Conservation (phyloP, 2,888 invertebrate species). For the Steromphala cineraria region DNA sequence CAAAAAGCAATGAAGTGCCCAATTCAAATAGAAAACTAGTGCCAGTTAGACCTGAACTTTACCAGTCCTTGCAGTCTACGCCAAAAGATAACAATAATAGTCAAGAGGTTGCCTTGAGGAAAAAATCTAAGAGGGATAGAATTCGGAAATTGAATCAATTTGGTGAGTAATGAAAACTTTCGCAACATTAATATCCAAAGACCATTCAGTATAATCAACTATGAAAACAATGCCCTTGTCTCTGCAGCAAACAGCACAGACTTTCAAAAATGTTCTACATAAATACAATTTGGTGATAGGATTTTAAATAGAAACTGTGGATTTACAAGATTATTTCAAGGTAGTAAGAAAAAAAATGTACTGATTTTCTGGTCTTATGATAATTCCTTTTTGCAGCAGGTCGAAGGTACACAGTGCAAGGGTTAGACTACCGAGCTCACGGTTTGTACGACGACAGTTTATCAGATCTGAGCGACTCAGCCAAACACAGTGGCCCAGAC, state of each 20-base stretch:
- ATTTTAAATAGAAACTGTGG: no score
- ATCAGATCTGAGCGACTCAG: slow-evolving; percentile 48
- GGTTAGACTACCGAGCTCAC: slow-evolving; percentile 42
- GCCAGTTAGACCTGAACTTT: neutral
- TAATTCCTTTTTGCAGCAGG: slow-evolving; percentile 36
- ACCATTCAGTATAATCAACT: no score
- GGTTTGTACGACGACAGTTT: slow-evolving; percentile 55
- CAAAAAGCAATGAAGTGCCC: neutral
- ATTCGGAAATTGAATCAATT: slow-evolving; percentile 34
- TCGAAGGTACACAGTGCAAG: slow-evolving; percentile 60
- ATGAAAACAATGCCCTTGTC: no score
- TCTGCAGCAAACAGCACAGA: no score
- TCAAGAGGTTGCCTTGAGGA: slow-evolving; percentile 30
- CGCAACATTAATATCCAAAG: no score
- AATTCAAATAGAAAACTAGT: neutral
- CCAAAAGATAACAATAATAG: slow-evolving; percentile 24
- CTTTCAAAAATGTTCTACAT: no score
- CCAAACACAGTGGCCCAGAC: slow-evolving; percentile 33
- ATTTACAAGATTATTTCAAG: no score
- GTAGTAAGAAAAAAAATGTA: no score
- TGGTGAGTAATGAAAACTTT: slow-evolving; percentile 35
- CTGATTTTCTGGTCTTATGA: neutral
- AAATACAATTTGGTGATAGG: no score
- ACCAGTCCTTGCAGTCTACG: slow-evolving; percentile 25
- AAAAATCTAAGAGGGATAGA: slow-evolving; percentile 39